Percentiles rank a stretch among this genome's conserved stretches.
These are phyloP conservation scores for Siniperca knerii DNA, from an alignment of 2,113 vertebrate species.

Conservation along the genomic window DNA sequence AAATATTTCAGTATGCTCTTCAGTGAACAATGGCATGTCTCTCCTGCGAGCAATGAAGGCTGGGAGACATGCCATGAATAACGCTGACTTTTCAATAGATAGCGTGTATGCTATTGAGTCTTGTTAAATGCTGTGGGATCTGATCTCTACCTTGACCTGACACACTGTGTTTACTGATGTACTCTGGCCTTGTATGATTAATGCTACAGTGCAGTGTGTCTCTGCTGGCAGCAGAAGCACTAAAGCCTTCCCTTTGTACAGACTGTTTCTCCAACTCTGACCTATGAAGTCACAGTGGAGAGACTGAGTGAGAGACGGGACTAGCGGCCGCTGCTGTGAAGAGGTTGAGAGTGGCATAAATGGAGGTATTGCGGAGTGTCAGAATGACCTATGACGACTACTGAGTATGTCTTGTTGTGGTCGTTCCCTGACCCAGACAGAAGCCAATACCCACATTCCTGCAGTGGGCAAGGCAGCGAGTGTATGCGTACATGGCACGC, in stretches of 20 bases:
- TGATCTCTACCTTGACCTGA: conserved; percentile 82
- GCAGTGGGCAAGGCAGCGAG: conserved; percentile 22
- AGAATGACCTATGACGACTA: conserved; percentile 55
- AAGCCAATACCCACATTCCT: conserved; percentile 55
- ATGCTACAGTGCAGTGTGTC: conserved; percentile 61
- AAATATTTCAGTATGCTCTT: conserved; percentile 78
- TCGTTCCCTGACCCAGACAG: conserved; percentile 61
- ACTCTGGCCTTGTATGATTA: conserved; percentile 77
- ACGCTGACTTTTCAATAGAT: conserved; percentile 81
- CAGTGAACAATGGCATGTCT: conserved; percentile 79
- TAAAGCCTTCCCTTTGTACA: conserved; percentile 71
- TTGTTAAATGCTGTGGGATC: conserved; percentile 79
- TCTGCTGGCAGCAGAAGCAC: conserved; percentile 62
- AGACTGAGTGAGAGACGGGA: conserved; percentile 50
- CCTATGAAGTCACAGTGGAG: conserved; percentile 58
- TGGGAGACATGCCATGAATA: conserved; percentile 77
- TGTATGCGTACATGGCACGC: conserved; percentile 26
- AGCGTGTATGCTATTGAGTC: conserved; percentile 73
- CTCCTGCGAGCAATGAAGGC: conserved; percentile 64
- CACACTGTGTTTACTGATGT: conserved; percentile 82
- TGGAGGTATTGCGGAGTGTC: conserved; percentile 61
- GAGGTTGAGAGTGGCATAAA: conserved; percentile 53
- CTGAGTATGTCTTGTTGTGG: conserved; percentile 28
- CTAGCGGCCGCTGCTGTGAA: conserved; percentile 27
- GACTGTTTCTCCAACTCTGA: conserved; percentile 73